Evolutionary conservation across 2,888 invertebrate genomes (phyloP).

Genomic region (Biston stratarius): DNA sequence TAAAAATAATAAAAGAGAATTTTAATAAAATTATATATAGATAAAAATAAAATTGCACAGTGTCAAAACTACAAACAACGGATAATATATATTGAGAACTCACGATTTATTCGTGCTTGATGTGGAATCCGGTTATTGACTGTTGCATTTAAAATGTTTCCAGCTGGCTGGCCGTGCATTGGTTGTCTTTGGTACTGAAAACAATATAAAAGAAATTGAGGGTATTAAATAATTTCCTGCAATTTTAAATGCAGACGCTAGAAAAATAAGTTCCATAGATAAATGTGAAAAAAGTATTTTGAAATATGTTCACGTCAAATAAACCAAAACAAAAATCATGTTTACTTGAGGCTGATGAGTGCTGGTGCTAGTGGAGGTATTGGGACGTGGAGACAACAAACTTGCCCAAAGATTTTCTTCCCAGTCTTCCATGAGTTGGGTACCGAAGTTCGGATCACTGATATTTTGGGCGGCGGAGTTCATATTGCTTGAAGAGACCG

Average conservation of each 20-base stretch:
- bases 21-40: not conserved
- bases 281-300: conserved; percentile 38
- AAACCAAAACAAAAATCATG: no score
- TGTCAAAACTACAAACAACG: no score
- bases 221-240: not conserved
- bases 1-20: conserved; percentile 36
- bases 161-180: conserved; percentile 5
- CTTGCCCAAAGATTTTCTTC: no score
- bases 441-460: no score
- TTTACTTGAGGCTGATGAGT: no score
- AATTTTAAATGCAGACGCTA: not conserved
- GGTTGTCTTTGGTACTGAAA: conserved; percentile 27
- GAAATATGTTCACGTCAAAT: conserved; percentile 28
- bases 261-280: not conserved
- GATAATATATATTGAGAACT: conserved; percentile 30
- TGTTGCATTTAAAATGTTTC: not conserved
- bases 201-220: not conserved
- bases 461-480: no score
- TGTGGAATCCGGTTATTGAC: conserved; percentile 36
- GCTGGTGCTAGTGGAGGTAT: no score
- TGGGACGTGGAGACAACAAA: no score
- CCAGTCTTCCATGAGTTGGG: no score
- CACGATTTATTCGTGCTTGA: conserved; percentile 50
- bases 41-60: not conserved
- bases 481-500: no score